These are phyloP conservation scores for Ormyrus pomaceus DNA, from an alignment of 2,888 invertebrate species.

Conservation along the genomic window DNA sequence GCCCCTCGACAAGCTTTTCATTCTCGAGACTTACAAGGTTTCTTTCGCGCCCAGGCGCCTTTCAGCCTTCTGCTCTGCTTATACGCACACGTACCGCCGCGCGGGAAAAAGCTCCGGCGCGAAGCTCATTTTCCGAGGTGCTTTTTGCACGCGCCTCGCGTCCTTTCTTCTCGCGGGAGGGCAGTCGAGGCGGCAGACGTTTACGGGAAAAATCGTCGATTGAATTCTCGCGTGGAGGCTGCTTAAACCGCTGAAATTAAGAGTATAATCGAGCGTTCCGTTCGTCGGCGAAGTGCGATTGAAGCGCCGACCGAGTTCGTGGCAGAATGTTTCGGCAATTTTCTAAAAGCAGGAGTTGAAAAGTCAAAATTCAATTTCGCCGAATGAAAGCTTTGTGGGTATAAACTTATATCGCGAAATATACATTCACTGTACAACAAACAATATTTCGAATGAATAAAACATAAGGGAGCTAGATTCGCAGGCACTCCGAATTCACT, in stretches of 20 bases:
- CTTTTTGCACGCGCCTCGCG: not conserved
- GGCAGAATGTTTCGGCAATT: too few relatives aligned
- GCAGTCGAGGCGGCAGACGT: not conserved
- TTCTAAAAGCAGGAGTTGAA: too few relatives aligned
- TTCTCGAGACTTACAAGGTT: too few relatives aligned
- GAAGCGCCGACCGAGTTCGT: not conserved
- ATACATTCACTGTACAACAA: too few relatives aligned
- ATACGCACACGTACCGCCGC: not conserved
- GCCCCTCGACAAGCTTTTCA: too few relatives aligned
- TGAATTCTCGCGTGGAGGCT: constrained; percentile 35
- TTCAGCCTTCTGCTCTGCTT: not conserved
- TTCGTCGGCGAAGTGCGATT: constrained; percentile 1
- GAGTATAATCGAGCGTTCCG: constrained; percentile 30
- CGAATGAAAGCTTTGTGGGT: too few relatives aligned
- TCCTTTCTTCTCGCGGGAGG: not conserved
- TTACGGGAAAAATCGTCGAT: constrained; percentile 14
- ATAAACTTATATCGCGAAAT: too few relatives aligned
- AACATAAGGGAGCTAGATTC: too few relatives aligned
- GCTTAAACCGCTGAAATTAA: constrained; percentile 43
- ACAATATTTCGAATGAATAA: too few relatives aligned
- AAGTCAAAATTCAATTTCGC: too few relatives aligned
- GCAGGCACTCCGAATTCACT: too few relatives aligned
- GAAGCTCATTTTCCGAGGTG: constrained; percentile 40
- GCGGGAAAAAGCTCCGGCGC: not conserved
- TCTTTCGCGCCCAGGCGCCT: not conserved